phyloP scores from a whole-genome alignment of 2,888 invertebrate genomes.

The Micoletzkya japonica region DNA sequence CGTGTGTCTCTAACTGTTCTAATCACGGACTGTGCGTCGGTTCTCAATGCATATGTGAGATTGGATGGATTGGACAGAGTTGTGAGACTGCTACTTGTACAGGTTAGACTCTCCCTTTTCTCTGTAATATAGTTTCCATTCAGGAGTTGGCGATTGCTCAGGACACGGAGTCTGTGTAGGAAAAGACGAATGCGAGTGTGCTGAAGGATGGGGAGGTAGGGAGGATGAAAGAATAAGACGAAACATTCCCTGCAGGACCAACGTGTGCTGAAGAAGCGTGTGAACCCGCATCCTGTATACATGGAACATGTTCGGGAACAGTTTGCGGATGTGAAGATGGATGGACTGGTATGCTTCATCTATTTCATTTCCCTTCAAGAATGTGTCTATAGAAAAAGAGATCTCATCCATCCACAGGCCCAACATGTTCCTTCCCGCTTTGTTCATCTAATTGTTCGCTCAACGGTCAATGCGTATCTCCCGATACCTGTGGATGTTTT shows the following conservation, averaged over 20 bases:
- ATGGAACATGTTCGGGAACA: constrained; percentile 3
- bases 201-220: constrained; percentile 24
- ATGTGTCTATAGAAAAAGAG: neutral
- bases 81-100: constrained; percentile 25
- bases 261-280: neutral
- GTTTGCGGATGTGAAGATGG: constrained; percentile 13
- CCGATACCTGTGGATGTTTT: constrained; percentile 42
- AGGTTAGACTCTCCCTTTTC: constrained; percentile 6
- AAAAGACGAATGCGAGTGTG: constrained; percentile 21
- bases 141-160: constrained; percentile 20
- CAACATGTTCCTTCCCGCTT: constrained; percentile 21
- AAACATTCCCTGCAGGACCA: neutral
- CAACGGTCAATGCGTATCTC: constrained; percentile 40
- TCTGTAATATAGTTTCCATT: too few species aligned
- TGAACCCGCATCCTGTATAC: neutral
- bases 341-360: constrained; percentile 21
- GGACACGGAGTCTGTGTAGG: constrained; percentile 20
- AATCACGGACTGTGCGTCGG: constrained; percentile 17
- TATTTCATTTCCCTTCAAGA: neutral
- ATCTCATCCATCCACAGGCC: neutral
- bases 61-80: constrained; percentile 26
- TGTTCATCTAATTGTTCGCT: constrained; percentile 35
- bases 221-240: neutral
- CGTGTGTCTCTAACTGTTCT: constrained; percentile 8
- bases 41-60: constrained; percentile 25